Evolutionary conservation across 2,113 vertebrate genomes (phyloP).

Genomic region (Micromys minutus): DNA sequence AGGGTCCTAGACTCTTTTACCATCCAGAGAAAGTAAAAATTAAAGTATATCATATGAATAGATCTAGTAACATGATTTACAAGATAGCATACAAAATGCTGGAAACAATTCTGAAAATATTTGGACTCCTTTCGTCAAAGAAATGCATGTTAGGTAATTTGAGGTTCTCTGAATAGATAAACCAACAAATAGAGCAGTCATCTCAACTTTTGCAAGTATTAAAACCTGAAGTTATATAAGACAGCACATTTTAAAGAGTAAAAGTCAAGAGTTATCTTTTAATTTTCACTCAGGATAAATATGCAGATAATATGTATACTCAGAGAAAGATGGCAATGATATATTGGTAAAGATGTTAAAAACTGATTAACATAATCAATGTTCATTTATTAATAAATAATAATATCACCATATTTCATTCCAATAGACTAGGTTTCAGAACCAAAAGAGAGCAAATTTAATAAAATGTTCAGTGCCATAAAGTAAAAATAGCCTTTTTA

Average conservation of each 20-base stretch:
- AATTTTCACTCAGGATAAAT: background rate
- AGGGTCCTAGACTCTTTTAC: background rate
- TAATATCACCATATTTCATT: background rate
- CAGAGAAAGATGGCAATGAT: background rate
- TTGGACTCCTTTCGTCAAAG: background rate
- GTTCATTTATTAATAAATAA: background rate
- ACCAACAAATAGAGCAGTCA: background rate
- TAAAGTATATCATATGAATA: background rate
- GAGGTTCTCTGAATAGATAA: background rate
- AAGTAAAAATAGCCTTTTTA: background rate
- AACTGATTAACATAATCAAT: background rate
- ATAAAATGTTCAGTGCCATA: background rate
- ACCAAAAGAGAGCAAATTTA: background rate
- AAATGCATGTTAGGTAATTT: background rate
- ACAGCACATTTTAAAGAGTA: background rate
- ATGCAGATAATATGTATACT: background rate
- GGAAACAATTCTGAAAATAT: background rate
- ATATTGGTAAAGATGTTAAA: background rate
- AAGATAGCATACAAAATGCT: background rate
- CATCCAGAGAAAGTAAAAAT: background rate
- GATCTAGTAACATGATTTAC: background rate
- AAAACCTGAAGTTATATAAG: background rate
- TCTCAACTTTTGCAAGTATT: background rate
- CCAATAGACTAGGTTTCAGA: background rate
- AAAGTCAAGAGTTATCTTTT: background rate